Conservation (phyloP, 1,140 invertebrate genomes). For the Solen grandis region DNA sequence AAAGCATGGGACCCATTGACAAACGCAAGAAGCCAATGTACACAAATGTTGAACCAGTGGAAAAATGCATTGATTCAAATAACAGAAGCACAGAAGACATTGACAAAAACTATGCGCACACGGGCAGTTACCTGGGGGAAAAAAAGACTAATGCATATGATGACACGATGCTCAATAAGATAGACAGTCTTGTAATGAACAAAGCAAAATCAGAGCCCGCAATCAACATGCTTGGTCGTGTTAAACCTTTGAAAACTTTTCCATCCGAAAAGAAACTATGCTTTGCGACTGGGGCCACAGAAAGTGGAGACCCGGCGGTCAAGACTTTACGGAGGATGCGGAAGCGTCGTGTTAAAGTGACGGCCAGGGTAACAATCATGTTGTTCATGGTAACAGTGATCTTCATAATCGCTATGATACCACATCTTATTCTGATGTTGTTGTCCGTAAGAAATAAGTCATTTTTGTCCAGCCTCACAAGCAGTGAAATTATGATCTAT, state of each 20-base stretch:
- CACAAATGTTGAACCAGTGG: no score
- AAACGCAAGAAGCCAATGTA: no score
- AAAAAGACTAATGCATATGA: no score
- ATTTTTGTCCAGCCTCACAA: conserved; percentile 24
- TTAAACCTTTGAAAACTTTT: neutral
- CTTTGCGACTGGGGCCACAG: neutral
- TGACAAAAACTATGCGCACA: no score
- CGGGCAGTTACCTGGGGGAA: no score
- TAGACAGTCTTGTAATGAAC: no score
- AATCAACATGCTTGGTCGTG: conserved; percentile 4
- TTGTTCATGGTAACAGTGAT: conserved; percentile 36
- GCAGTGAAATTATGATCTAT: conserved; percentile 4
- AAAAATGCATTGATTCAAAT: no score
- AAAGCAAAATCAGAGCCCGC: conserved; percentile 2
- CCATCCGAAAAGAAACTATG: neutral
- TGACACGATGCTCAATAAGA: no score
- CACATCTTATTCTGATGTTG: conserved; percentile 44
- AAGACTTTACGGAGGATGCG: neutral
- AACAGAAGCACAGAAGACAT: no score
- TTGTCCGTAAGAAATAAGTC: neutral
- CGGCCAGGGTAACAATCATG: conserved; percentile 37
- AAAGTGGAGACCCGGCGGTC: neutral
- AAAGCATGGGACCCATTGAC: no score
- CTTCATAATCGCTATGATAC: conserved; percentile 25
- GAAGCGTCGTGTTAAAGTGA: neutral